phyloP scores from a whole-genome alignment of 2,113 vertebrate species.

The Actenoides lindsayi region DNA sequence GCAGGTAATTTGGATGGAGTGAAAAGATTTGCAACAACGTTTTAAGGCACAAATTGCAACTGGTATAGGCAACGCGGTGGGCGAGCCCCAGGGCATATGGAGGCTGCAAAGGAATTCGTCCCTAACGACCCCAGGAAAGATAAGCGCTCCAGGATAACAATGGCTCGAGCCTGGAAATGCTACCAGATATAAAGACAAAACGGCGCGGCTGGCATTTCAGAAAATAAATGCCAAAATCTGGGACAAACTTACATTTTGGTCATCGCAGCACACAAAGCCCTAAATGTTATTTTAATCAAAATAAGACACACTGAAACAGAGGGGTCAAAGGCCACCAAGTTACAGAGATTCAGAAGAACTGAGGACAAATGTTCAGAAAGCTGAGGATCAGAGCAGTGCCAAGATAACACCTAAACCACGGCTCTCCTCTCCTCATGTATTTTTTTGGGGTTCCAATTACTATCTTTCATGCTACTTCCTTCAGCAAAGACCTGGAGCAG shows the following conservation, averaged over 20 bases:
- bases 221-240: background rate
- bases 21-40: background rate
- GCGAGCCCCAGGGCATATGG: background rate
- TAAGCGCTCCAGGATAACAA: background rate
- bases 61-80: background rate
- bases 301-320: background rate
- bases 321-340: background rate
- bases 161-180: rapidly evolving
- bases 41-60: background rate
- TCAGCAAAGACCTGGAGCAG: background rate
- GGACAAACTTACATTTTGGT: background rate
- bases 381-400: background rate
- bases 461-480: background rate
- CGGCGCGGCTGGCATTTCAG: background rate
- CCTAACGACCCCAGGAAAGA: background rate
- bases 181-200: background rate
- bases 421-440: background rate
- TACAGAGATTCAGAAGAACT: background rate
- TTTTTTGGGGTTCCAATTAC: constrained; percentile 20
- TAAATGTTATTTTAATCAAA: background rate
- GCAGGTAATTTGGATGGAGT: background rate
- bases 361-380: background rate
- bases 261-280: background rate
- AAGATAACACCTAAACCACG: background rate
- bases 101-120: background rate